A percentile compares a stretch with the other conserved stretches of the same genome.
Conservation (phyloP, 2,113 vertebrate species). For the Oenanthe oenanthe region DNA sequence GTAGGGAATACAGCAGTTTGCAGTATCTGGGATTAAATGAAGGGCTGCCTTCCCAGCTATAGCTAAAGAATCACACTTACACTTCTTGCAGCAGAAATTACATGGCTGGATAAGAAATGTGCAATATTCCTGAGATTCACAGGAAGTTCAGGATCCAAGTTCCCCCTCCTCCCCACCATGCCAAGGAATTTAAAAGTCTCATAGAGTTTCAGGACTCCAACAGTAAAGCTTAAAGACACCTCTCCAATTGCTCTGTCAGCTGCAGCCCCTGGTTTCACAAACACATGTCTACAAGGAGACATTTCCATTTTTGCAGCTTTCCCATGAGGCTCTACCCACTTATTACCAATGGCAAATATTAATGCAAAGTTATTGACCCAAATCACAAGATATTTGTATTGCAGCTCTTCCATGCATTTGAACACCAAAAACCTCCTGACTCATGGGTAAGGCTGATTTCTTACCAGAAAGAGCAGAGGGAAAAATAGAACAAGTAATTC, state of each 20-base stretch:
- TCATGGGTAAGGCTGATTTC: background rate
- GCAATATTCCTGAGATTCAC: background rate
- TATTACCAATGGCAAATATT: constrained; percentile 71
- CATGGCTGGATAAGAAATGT: background rate
- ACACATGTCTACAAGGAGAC: constrained; percentile 63
- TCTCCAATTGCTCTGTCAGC: constrained; percentile 70
- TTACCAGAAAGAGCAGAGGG: background rate
- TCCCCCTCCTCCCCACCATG: background rate
- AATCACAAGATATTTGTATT: constrained; percentile 65
- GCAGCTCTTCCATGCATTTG: constrained; percentile 50
- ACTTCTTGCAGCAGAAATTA: background rate
- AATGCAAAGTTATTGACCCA: constrained; percentile 74
- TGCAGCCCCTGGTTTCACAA: constrained; percentile 37
- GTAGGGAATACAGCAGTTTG: constrained; percentile 43
- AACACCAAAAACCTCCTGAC: constrained; percentile 28
- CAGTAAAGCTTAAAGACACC: constrained; percentile 55
- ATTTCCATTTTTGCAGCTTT: constrained; percentile 71
- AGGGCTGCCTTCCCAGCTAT: background rate
- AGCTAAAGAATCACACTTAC: background rate
- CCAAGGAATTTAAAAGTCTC: background rate
- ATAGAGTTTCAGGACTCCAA: constrained; percentile 1
- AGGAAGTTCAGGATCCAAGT: background rate
- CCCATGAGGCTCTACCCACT: constrained; percentile 61
- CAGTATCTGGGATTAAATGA: background rate
- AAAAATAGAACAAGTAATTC: constrained; percentile 7